A percentile compares a stretch with the other conserved stretches of the same genome.
Evolutionary conservation across 2,888 invertebrate genomes (phyloP).

Genomic region (Eupithecia centaureata): DNA sequence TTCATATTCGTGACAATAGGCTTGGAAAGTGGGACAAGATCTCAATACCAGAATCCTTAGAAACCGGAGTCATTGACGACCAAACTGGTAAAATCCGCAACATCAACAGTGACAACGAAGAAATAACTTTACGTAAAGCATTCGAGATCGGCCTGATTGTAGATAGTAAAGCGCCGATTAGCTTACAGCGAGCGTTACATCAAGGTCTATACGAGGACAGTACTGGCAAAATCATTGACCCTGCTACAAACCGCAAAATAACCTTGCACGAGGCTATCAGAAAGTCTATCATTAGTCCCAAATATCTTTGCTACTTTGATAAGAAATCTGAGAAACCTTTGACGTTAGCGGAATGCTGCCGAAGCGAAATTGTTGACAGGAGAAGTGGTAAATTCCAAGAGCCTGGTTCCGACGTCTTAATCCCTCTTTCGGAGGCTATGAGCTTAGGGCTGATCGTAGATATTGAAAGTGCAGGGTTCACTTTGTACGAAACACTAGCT

Average conservation of each 20-base stretch:
- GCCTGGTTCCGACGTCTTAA: constrained; percentile 86
- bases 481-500: constrained; percentile 90
- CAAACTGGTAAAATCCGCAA: constrained; percentile 88
- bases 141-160: constrained; percentile 91
- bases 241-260: constrained; percentile 89
- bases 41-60: constrained; percentile 90
- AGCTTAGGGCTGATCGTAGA: constrained; percentile 92
- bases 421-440: constrained; percentile 89
- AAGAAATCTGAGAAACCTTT: constrained; percentile 88
- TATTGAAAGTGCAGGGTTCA: constrained; percentile 92
- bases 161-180: constrained; percentile 92
- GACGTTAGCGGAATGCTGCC: constrained; percentile 91
- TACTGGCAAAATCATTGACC: constrained; percentile 92
- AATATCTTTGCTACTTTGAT: constrained; percentile 92
- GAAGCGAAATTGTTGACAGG: constrained; percentile 91
- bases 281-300: constrained; percentile 90
- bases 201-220: constrained; percentile 93
- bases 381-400: constrained; percentile 91
- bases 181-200: constrained; percentile 92
- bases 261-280: constrained; percentile 93
- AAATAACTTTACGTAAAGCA: constrained; percentile 89
- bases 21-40: constrained; percentile 90
- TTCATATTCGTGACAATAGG: constrained; percentile 91
- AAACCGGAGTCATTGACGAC: constrained; percentile 89
- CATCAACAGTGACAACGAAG: constrained; percentile 86